Evolutionary conservation across 2,113 vertebrate species (phyloP).

Genomic region (Pitta sordida): DNA sequence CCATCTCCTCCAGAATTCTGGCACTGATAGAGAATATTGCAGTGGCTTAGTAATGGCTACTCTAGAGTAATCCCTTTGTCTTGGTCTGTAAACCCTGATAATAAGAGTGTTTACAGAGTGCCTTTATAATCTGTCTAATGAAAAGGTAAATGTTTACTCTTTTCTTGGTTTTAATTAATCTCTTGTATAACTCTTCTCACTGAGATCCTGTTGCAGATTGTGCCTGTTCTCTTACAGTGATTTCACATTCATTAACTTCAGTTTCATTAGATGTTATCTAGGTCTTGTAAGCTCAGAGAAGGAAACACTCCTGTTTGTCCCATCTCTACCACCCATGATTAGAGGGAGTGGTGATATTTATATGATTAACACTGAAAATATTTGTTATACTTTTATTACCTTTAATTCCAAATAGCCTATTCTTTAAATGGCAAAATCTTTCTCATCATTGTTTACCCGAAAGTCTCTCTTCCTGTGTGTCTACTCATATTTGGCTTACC

Average conservation of each 20-base stretch:
- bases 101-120: background rate
- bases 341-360: background rate
- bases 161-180: background rate
- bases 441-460: background rate
- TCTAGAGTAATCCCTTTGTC: background rate
- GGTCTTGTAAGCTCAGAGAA: background rate
- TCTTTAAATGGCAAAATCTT: background rate
- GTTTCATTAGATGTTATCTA: conserved; percentile 13
- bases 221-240: background rate
- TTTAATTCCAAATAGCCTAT: background rate
- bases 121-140: background rate
- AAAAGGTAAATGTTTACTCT: background rate
- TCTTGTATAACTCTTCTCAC: background rate
- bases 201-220: background rate
- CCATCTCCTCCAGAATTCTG: background rate
- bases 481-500: background rate
- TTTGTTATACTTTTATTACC: conserved; percentile 1
- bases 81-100: background rate
- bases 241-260: background rate
- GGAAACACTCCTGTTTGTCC: background rate
- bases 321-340: background rate
- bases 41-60: background rate
- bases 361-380: background rate
- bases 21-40: background rate
- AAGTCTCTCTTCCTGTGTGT: background rate